A percentile compares a stretch with the other conserved stretches of the same genome.
These are phyloP conservation scores for Paragorgia papillata DNA, from an alignment of 92 coral and sea anemone species.

Conservation along the genomic window DNA sequence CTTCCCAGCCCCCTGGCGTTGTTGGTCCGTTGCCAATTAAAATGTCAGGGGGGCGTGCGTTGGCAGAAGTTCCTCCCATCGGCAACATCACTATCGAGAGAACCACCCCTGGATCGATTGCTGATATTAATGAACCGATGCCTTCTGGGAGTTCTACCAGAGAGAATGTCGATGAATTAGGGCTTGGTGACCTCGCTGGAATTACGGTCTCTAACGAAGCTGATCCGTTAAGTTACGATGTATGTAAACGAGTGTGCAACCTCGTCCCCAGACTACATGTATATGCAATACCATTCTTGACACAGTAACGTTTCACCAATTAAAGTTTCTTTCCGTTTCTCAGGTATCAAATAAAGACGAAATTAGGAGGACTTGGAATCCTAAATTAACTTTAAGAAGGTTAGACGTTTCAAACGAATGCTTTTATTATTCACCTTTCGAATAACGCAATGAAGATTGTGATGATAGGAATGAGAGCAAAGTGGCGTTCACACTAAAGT, in stretches of 20 bases:
- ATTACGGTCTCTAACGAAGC: slow-evolving; percentile 95
- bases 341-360: slow-evolving; percentile 30
- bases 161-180: slow-evolving; percentile 82
- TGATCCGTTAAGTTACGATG: slow-evolving; percentile 90
- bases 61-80: slow-evolving; percentile 89
- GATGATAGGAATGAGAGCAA: not conserved
- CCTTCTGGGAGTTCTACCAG: slow-evolving; percentile 61
- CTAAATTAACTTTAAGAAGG: slow-evolving; percentile 94
- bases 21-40: slow-evolving; percentile 92
- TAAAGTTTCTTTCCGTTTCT: not conserved
- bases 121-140: slow-evolving; percentile 51
- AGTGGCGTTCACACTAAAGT: too few species aligned
- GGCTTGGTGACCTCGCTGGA: slow-evolving; percentile 97
- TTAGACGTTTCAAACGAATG: not conserved
- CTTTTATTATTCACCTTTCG: not conserved
- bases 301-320: too few species aligned
- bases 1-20: slow-evolving; percentile 62
- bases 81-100: slow-evolving; percentile 80
- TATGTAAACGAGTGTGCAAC: slow-evolving; percentile 31
- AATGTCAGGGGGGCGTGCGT: slow-evolving; percentile 84
- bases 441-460: not conserved
- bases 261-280: too few species aligned
- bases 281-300: too few species aligned
- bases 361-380: slow-evolving; percentile 72
- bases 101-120: slow-evolving; percentile 45